Evolutionary conservation across 1,140 invertebrate species (phyloP).

Genomic region (Frieseomelitta varia): DNA sequence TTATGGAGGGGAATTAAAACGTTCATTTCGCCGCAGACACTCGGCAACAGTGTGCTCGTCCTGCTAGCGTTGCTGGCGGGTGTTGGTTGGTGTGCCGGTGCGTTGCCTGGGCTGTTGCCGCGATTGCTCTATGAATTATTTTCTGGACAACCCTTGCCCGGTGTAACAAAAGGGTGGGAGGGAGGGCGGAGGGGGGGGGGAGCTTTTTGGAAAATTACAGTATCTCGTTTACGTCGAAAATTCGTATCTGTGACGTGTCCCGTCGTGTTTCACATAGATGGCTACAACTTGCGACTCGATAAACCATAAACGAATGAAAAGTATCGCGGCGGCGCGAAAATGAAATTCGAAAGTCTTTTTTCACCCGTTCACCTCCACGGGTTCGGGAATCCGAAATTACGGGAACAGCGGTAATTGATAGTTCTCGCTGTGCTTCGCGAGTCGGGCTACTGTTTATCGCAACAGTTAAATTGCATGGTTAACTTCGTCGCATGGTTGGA

Average conservation of each 20-base stretch:
- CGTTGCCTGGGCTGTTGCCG: conserved; percentile 48
- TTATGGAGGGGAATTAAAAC: conserved; percentile 82
- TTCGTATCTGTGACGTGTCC: conserved; percentile 60
- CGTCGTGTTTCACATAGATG: background rate
- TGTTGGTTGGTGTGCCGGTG: conserved; percentile 44
- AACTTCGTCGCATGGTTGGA: too few relatives aligned
- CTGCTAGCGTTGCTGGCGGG: conserved; percentile 50
- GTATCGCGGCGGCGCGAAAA: too few relatives aligned
- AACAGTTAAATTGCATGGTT: too few relatives aligned
- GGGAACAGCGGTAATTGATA: too few relatives aligned
- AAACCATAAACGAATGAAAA: background rate
- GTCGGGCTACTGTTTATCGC: too few relatives aligned
- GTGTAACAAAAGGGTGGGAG: conserved; percentile 36
- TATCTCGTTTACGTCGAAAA: conserved; percentile 55
- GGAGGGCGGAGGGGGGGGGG: too few relatives aligned
- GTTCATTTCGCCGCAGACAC: conserved; percentile 82
- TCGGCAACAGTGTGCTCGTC: conserved; percentile 76
- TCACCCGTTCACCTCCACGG: too few relatives aligned
- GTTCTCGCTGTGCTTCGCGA: too few relatives aligned
- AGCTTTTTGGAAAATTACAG: conserved; percentile 81
- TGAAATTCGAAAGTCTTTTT: background rate
- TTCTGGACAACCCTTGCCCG: conserved; percentile 71
- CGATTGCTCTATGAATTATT: conserved; percentile 77
- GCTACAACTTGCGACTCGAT: background rate
- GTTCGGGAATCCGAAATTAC: background rate